These are phyloP conservation scores for Melipona bicolor DNA, from an alignment of 2,888 invertebrate species.

Conservation along the genomic window DNA sequence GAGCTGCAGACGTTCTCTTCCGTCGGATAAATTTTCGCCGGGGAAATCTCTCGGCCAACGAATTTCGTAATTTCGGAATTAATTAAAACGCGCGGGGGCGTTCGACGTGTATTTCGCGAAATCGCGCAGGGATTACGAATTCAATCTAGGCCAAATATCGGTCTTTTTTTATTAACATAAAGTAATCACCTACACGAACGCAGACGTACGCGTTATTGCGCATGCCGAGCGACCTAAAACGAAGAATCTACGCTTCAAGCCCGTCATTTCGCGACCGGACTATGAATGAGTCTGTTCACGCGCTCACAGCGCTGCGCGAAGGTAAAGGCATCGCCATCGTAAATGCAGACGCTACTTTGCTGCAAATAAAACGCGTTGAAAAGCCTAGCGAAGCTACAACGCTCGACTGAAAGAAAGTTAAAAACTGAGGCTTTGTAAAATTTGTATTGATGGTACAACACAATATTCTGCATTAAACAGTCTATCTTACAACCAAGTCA, in stretches of 20 bases:
- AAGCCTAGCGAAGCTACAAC: neutral
- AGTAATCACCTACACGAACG: conserved; percentile 36
- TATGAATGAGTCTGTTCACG: conserved; percentile 28
- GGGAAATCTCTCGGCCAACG: neutral
- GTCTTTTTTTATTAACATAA: conserved; percentile 37
- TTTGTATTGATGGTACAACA: too few species aligned
- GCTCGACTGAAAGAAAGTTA: too few species aligned
- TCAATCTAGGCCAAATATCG: conserved; percentile 29
- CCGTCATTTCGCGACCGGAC: conserved; percentile 38
- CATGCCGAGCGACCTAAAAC: conserved; percentile 37
- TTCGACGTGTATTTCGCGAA: neutral
- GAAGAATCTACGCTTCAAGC: conserved; percentile 37
- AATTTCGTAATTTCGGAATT: neutral
- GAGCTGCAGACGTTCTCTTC: neutral
- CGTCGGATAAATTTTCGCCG: neutral
- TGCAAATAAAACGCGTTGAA: neutral
- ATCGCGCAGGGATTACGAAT: neutral
- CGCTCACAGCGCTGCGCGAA: neutral
- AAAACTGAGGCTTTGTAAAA: too few species aligned
- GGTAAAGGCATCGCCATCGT: neutral
- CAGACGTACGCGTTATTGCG: conserved; percentile 31
- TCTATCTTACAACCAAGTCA: too few species aligned
- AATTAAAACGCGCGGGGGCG: neutral
- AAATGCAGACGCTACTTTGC: conserved; percentile 10
- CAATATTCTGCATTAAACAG: too few species aligned